A percentile compares a stretch with the other conserved stretches of the same genome.
phyloP scores from a whole-genome alignment of 2,888 invertebrate genomes.

The Myathropa florea region DNA sequence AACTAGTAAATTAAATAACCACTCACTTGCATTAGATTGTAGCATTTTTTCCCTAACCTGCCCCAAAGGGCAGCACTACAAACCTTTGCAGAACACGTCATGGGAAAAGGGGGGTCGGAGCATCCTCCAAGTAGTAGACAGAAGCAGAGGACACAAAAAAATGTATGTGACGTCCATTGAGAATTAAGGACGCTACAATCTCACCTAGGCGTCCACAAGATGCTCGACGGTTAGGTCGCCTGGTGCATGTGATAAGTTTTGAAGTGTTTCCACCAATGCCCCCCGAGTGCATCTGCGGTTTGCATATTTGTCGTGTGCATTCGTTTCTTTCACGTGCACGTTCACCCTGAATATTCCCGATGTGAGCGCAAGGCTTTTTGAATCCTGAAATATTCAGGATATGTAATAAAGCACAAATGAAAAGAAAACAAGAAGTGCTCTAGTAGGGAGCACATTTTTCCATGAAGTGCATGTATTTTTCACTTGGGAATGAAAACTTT shows the following conservation, averaged over 20 bases:
- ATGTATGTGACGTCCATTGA: conserved; percentile 13
- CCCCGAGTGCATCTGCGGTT: conserved; percentile 49
- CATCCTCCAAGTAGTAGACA: not conserved
- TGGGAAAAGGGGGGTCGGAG: not conserved
- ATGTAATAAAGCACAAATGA: conserved; percentile 66
- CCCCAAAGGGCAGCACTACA: not conserved
- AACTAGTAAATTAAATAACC: conserved; percentile 1
- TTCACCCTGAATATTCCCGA: not conserved
- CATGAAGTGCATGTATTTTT: conserved; percentile 67
- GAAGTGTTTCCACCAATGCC: conserved; percentile 25
- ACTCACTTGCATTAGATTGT: not conserved
- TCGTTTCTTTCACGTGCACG: not conserved
- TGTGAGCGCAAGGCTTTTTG: conserved; percentile 28
- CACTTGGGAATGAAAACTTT: conserved; percentile 46
- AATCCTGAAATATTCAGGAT: conserved; percentile 57
- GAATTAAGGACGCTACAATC: conserved; percentile 29
- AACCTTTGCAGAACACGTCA: not conserved
- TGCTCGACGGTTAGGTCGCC: conserved; percentile 26
- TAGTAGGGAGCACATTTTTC: conserved; percentile 51
- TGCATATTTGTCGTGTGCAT: conserved; percentile 56
- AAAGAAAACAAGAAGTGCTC: conserved; percentile 55
- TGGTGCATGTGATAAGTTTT: conserved; percentile 55
- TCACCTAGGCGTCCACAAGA: conserved; percentile 53
- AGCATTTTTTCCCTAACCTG: not conserved
- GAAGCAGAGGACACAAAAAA: not conserved